Conservation (phyloP, 2,888 invertebrate species). For the Nomada ruficornis region DNA sequence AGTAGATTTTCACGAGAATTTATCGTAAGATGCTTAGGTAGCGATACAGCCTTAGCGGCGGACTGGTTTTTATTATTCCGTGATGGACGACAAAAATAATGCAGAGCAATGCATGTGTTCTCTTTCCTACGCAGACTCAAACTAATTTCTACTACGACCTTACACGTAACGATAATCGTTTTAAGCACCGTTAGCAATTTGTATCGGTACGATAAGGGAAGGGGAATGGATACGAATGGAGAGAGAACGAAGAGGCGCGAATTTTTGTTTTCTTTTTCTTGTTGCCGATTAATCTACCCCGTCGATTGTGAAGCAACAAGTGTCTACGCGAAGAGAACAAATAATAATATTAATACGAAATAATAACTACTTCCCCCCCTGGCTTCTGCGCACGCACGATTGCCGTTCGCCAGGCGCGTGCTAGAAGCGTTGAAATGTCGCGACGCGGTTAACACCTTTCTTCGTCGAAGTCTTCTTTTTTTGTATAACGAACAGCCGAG, state of each 20-base stretch:
- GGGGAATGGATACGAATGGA: conserved; percentile 6
- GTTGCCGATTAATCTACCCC: neutral
- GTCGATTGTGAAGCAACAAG: neutral
- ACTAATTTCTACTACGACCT: conserved; percentile 45
- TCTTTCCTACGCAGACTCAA: conserved; percentile 64
- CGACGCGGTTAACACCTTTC: conserved; percentile 18
- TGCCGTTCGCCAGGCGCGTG: conserved; percentile 1
- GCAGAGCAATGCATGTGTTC: conserved; percentile 59
- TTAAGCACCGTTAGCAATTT: conserved; percentile 52
- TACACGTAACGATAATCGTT: conserved; percentile 27
- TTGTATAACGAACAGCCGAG: conserved; percentile 36
- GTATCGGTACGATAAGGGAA: conserved; percentile 5
- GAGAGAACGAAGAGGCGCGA: neutral
- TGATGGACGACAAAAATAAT: conserved; percentile 15
- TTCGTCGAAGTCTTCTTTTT: conserved; percentile 36
- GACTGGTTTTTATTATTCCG: conserved; percentile 37
- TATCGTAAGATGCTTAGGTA: conserved; percentile 49
- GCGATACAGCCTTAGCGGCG: conserved; percentile 40
- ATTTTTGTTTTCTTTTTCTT: neutral
- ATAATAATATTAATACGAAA: too few relatives aligned
- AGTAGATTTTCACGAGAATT: conserved; percentile 58
- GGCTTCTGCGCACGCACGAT: neutral
- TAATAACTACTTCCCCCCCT: too few relatives aligned
- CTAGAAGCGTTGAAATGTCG: neutral
- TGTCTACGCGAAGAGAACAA: too few relatives aligned